These are phyloP conservation scores for Neofelis nebulosa DNA, from an alignment of 2,113 vertebrate genomes.

Conservation along the genomic window DNA sequence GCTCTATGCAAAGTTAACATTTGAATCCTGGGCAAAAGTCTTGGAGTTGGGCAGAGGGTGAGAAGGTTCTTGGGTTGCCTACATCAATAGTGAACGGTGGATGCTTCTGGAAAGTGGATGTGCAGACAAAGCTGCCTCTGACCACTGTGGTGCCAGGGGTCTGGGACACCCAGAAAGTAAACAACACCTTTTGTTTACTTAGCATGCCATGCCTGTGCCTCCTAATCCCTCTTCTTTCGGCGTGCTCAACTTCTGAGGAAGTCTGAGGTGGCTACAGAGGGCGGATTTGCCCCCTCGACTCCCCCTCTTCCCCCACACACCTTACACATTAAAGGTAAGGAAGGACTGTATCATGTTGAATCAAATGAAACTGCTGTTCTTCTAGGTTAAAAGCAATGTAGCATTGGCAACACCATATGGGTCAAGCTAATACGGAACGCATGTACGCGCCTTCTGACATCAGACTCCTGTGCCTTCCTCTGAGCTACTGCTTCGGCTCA, in stretches of 20 bases:
- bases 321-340: not conserved
- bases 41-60: not conserved
- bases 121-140: not conserved
- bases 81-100: not conserved
- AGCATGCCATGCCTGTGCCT: not conserved
- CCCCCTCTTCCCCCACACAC: no score
- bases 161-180: not conserved
- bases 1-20: conserved; percentile 12
- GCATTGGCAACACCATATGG: not conserved
- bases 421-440: not conserved
- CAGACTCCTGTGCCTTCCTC: not conserved
- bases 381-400: not conserved
- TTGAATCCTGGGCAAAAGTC: not conserved
- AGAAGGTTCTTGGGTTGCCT: not conserved
- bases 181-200: not conserved
- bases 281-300: not conserved
- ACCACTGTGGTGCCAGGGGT: not conserved
- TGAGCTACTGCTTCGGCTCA: not conserved
- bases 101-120: not conserved
- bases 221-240: not conserved
- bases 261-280: not conserved
- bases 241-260: not conserved
- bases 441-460: accelerated
- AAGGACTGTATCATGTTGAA: not conserved
- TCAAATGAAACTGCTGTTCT: not conserved